Base-by-base conservation (phyloP, 2,797 vertebrate genomes). In the Crypturellus tataupa region DNA sequence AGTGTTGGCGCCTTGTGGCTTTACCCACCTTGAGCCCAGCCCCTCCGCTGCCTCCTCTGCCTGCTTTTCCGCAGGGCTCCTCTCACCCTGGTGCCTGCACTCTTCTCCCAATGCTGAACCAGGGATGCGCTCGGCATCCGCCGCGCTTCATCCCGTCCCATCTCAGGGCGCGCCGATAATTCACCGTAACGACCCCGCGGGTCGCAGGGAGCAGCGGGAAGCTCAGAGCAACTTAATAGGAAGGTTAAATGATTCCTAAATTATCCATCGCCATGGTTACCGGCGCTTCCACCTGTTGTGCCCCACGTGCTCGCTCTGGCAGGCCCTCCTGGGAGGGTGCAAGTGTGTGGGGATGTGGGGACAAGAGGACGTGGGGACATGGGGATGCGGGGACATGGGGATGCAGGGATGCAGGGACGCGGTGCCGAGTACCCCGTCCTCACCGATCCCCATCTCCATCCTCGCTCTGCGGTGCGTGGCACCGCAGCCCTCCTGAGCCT, bases 111-210 rank as follows among this genome's bases (percentile, higher is more conserved):
- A 12, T 14, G 58, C 8, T 14, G 0, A 20, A 6, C 33, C 59
- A 37, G 9, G 25, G 59, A 31, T 17, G 59, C 51, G 19, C 15
- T 3, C 1, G 6, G 6, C 55, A 20, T 4, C 56, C 11, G 55
- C 80, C 56, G 27, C 7, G 1, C 6, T 39, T 72, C 3, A 2
- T 58, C 62, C 1, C 0, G 0, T 23, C 0, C 0, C 46, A 4
- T 24, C 78, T 63, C 0, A 0, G 49, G 75, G 10, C 10, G 5
- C 5, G 20, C 17, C 1, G 29, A 7, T 2, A 14, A 0, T 5
- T n/a, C 64, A 0, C 4, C 23, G 35, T 10, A 27, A 39, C 37
- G 9, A 39, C 37, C 37, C 9, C 37, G 9, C 9, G 37, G 37
- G 37, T 69, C 31, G 49, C 60, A 21, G 47, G 63, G 40, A 82